Conservation (phyloP, 1,140 invertebrate species). For the Rhopalosiphum maidis region DNA sequence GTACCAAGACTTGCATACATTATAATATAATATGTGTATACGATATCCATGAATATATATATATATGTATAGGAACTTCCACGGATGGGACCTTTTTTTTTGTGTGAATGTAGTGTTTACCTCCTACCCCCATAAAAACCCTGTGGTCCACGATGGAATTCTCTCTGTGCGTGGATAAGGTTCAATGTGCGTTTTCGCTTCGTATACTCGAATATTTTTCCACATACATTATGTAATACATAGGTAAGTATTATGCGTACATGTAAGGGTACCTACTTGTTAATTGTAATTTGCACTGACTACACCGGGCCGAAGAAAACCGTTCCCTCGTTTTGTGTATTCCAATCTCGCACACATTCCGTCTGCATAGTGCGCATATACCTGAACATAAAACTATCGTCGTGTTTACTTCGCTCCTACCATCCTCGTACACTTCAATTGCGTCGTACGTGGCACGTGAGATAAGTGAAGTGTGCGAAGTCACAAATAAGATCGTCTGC, state of each 20-base stretch:
- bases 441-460: neutral
- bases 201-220: neutral
- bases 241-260: neutral
- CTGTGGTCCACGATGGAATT: too few species aligned
- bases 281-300: neutral
- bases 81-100: neutral
- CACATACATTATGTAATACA: neutral
- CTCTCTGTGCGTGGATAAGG: neutral
- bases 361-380: neutral
- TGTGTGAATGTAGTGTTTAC: neutral
- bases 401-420: neutral
- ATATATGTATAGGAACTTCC: neutral
- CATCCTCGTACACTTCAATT: neutral
- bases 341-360: neutral
- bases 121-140: too few species aligned
- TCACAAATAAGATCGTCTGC: conserved; percentile 7
- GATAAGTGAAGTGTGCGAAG: conserved; percentile 18
- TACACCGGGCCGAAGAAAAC: neutral
- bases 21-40: neutral
- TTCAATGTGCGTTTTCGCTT: neutral
- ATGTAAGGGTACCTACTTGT: neutral
- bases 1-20: neutral
- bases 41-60: neutral
- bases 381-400: neutral
- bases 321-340: neutral